Evolutionary conservation across 2,888 invertebrate genomes (phyloP).

Genomic region (Nasonia oneida): DNA sequence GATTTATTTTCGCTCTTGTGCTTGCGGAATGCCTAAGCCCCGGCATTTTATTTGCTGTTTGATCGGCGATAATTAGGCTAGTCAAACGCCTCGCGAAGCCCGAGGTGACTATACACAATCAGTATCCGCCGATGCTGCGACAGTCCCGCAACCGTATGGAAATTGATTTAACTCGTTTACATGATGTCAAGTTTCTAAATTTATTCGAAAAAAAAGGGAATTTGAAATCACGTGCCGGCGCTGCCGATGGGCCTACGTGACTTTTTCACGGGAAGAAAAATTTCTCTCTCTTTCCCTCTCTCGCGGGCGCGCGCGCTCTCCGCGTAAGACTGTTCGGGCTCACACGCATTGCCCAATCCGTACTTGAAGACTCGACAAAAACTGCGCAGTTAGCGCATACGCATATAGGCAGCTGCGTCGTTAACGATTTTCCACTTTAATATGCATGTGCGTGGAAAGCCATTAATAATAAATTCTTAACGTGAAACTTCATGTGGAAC

Average conservation of each 20-base stretch:
- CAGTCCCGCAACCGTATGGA: too few relatives aligned
- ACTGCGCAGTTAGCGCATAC: not conserved
- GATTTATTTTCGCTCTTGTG: conserved; percentile 1
- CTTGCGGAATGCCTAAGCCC: not conserved
- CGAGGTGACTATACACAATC: not conserved
- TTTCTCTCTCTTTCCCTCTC: not conserved
- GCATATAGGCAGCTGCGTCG: not conserved
- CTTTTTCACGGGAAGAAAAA: not conserved
- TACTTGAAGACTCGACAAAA: not conserved
- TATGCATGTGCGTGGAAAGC: not conserved
- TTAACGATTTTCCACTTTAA: not conserved
- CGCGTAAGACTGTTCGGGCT: not conserved
- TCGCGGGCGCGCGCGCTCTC: not conserved
- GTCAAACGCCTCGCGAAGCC: not conserved
- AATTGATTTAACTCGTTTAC: not conserved
- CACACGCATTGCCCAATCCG: not conserved
- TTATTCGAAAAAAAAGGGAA: not conserved
- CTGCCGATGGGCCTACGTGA: not conserved
- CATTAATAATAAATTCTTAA: conserved; percentile 31
- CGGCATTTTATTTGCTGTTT: not conserved
- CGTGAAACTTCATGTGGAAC: not conserved
- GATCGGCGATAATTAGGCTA: conserved; percentile 10
- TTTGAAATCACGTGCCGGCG: not conserved
- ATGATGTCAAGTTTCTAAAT: not conserved
- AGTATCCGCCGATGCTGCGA: too few relatives aligned